Conservation (phyloP, 2,888 invertebrate species). For the Nomada lathburiana region DNA sequence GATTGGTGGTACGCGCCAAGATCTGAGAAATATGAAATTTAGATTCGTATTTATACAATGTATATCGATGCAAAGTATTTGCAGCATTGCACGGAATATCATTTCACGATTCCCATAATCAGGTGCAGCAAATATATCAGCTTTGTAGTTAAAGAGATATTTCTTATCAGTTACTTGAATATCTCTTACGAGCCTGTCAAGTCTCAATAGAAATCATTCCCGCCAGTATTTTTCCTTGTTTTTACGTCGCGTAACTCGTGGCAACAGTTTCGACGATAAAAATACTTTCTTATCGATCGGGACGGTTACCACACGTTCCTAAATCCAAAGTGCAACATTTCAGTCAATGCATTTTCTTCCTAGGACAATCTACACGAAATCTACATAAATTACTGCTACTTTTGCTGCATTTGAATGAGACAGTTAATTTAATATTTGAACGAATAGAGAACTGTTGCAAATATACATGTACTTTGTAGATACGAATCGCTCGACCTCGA, state of each 20-base stretch:
- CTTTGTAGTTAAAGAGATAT: background rate
- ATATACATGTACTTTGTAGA: constrained; percentile 3
- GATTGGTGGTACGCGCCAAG: no score
- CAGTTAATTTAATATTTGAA: background rate
- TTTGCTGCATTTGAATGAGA: background rate
- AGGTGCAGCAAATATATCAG: background rate
- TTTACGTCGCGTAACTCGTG: background rate
- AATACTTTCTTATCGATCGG: constrained; percentile 10
- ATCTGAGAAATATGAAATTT: no score
- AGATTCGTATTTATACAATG: no score
- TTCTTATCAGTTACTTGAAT: background rate
- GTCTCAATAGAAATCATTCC: background rate
- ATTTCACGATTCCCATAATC: no score
- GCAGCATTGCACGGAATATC: no score
- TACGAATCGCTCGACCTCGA: constrained; percentile 5
- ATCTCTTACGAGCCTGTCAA: background rate
- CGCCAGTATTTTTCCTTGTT: background rate
- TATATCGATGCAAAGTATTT: no score
- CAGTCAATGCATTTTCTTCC: no score
- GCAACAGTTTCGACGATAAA: constrained; percentile 13
- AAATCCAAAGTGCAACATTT: background rate
- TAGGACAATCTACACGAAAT: no score
- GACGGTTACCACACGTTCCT: background rate
- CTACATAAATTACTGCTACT: background rate
- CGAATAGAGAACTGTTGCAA: constrained; percentile 3